Evolutionary conservation across 2,113 vertebrate genomes (phyloP).

Genomic region (Neomonachus schauinslandi): DNA sequence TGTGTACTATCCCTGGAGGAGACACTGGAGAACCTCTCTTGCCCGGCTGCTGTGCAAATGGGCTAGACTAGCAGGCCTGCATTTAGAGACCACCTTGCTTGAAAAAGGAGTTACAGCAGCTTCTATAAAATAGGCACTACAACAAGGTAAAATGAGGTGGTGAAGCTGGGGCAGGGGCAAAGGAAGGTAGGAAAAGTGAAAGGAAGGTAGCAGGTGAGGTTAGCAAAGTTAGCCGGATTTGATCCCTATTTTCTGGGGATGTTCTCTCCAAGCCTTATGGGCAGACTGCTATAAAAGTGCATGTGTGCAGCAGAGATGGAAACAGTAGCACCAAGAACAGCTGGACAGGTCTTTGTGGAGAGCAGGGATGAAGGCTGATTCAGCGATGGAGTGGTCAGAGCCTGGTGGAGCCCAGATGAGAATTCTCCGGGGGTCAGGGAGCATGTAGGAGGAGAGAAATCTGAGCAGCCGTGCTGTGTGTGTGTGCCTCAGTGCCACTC

Average conservation of each 20-base stretch:
- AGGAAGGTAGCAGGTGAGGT: neutral
- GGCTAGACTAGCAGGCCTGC: neutral
- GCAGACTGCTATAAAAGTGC: neutral
- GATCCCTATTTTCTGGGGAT: neutral
- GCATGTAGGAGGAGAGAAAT: neutral
- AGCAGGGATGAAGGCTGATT: neutral
- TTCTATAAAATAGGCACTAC: neutral
- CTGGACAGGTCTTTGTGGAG: neutral
- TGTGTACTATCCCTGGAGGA: neutral
- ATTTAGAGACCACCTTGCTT: conserved; percentile 8
- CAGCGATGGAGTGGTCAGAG: neutral
- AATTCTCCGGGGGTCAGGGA: neutral
- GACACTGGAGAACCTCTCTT: neutral
- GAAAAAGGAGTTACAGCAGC: neutral
- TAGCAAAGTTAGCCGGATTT: neutral
- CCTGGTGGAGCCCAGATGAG: neutral
- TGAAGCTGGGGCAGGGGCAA: neutral
- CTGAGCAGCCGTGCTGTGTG: neutral
- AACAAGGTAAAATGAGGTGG: neutral
- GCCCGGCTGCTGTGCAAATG: neutral
- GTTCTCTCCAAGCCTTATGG: neutral
- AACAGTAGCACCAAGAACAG: neutral
- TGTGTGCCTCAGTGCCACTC: neutral
- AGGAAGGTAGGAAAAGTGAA: neutral
- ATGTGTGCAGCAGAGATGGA: neutral